These are phyloP conservation scores for Leptoteleia sp. DNA, from an alignment of 1,140 invertebrate genomes.

Conservation along the genomic window DNA sequence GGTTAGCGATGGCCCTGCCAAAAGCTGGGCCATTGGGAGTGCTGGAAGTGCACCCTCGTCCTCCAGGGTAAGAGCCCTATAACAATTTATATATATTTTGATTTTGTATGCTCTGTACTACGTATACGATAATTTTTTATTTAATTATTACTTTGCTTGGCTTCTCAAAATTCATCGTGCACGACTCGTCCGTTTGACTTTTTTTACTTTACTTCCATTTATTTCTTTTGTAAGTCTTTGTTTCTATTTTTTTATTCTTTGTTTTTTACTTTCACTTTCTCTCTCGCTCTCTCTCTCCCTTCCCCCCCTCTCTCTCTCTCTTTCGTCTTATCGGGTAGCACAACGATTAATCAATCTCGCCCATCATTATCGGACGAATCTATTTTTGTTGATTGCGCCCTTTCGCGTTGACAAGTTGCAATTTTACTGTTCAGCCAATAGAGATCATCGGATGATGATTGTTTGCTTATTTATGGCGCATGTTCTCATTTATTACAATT, in stretches of 20 bases:
- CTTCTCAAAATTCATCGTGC: slow-evolving; percentile 79
- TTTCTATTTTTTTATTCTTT: slow-evolving; percentile 49
- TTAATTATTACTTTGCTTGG: slow-evolving; percentile 79
- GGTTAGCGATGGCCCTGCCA: slow-evolving; percentile 81
- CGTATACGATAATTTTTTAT: slow-evolving; percentile 53
- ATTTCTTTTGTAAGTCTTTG: slow-evolving; percentile 46
- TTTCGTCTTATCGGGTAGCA: slow-evolving; percentile 46
- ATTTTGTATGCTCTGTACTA: slow-evolving; percentile 79
- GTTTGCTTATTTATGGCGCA: slow-evolving; percentile 63
- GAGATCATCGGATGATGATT: slow-evolving; percentile 31
- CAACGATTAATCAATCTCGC: slow-evolving; percentile 15
- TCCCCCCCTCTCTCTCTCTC: slow-evolving; percentile 15
- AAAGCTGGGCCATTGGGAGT: slow-evolving; percentile 81
- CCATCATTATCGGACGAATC: slow-evolving; percentile 5
- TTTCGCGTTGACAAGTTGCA: slow-evolving; percentile 5
- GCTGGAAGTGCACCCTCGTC: slow-evolving; percentile 81
- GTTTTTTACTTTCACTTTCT: too few relatives aligned
- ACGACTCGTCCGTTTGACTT: slow-evolving; percentile 74
- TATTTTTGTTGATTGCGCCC: slow-evolving; percentile 10
- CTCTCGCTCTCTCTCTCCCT: slow-evolving; percentile 47
- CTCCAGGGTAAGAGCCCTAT: slow-evolving; percentile 84
- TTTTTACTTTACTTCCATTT: slow-evolving; percentile 17
- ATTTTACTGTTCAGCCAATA: slow-evolving; percentile 22
- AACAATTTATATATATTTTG: slow-evolving; percentile 80
- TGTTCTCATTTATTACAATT: slow-evolving; percentile 49